Evolutionary conservation across 2,888 invertebrate genomes (phyloP), one percentile per base, ranked within the genome.

Genomic region (Spodoptera littoralis): DNA sequence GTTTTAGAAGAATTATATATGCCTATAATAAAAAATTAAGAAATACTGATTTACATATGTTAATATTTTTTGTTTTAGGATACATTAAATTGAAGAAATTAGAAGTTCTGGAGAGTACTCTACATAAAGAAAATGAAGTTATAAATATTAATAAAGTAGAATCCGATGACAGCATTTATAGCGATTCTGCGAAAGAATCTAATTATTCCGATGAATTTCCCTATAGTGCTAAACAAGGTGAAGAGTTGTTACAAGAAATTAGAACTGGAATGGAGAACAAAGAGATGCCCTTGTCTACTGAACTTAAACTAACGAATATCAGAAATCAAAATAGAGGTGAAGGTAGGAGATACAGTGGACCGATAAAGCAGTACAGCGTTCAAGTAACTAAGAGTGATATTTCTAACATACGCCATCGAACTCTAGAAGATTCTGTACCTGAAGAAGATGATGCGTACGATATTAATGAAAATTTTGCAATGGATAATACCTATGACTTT

Each of bases 31-130:
- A 27, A 27, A 27, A 27, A 27, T 27, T 27, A 27, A 27, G 5
- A 0, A 27, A 27, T 27, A 27, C 27, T 27, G 27, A 27, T 27
- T 36, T 36, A 36, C 9, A 36, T 36, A 2, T 36, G 36, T 36
- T 5, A 22, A 6, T 24, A 8, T 59, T 12, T 65, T 55, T 64
- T 73, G 36, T 78, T 90, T 47, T 87, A 96, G 96, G 96, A 46
- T 96, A 93, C 74, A 92, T 96, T 1, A 95, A 95, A 77, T 84
- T 96, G 18, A 95, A 95, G 77, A 92, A 95, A 77, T 75, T 95
- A 53, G 95, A 95, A 79, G 92, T 95, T 57, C 82, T 95, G 73
- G 92, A 94, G 85, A 95, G 94, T 69, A 87, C 88, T 1, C 66
- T 90, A 36, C 79, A 85, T 0, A 92, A 90, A 82, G 92, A 92